Evolutionary conservation across 2,888 invertebrate genomes (phyloP).

Genomic region (Aphrophora alni): DNA sequence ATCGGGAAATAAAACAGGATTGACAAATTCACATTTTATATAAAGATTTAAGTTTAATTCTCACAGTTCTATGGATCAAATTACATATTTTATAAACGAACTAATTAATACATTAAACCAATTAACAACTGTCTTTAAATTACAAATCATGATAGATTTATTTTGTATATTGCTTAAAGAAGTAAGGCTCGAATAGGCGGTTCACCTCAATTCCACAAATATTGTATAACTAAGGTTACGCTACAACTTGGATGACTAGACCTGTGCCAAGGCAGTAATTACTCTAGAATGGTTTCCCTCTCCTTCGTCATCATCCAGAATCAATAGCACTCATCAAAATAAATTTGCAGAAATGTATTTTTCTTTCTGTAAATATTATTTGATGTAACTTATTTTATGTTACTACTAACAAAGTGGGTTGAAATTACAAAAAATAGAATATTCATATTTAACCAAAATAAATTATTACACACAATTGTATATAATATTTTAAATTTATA

Average conservation of each 20-base stretch:
- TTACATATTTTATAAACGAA: conserved; percentile 37
- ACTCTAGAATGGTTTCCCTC: not conserved
- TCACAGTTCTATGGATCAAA: conserved; percentile 42
- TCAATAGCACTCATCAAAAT: not conserved
- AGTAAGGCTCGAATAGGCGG: conserved; percentile 40
- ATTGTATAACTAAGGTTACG: not conserved
- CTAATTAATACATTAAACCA: conserved; percentile 36
- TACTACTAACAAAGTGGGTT: not conserved
- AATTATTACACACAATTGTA: not conserved
- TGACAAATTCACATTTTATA: conserved; percentile 34
- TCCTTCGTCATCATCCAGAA: not conserved
- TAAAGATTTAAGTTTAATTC: conserved; percentile 39
- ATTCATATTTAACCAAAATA: not conserved
- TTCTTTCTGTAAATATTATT: not conserved
- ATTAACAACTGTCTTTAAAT: conserved; percentile 31
- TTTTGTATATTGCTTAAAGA: conserved; percentile 41
- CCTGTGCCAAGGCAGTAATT: not conserved
- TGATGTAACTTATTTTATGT: not conserved
- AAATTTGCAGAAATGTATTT: not conserved
- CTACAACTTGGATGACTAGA: not conserved
- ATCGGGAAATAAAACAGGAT: too few relatives aligned
- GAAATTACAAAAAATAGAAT: not conserved
- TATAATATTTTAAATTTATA: not conserved
- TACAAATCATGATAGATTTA: conserved; percentile 26
- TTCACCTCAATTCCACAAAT: conserved; percentile 32